These are phyloP conservation scores for Odontophorus gujanensis DNA, from an alignment of 2,113 vertebrate species.

Conservation along the genomic window DNA sequence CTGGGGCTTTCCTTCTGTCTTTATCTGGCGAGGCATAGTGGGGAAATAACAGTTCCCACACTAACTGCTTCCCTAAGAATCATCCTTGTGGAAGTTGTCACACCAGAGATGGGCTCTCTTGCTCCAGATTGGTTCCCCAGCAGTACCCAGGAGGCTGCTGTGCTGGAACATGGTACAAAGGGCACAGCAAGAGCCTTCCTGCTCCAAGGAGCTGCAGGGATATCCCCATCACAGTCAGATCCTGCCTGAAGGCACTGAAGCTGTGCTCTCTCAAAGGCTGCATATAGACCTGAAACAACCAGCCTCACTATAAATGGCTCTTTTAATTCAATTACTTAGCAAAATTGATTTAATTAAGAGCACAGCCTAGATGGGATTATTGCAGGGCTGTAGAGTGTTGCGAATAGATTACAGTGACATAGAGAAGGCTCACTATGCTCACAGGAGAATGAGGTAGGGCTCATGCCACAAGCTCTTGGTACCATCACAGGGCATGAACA, in stretches of 20 bases:
- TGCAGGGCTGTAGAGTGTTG: background rate
- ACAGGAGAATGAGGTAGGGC: background rate
- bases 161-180: background rate
- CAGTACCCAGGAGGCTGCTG: background rate
- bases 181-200: background rate
- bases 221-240: background rate
- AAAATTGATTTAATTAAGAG: slow-evolving; percentile 40
- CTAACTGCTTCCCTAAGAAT: background rate
- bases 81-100: too few relatives aligned
- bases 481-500: background rate
- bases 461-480: background rate
- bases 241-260: background rate
- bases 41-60: background rate
- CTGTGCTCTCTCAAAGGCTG: background rate
- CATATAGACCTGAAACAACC: background rate
- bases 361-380: background rate
- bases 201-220: background rate
- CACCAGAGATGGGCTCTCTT: background rate
- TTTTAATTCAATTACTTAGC: slow-evolving; percentile 31
- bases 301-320: background rate
- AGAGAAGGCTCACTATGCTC: background rate
- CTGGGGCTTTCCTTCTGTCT: background rate
- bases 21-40: background rate
- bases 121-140: background rate
- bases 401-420: background rate